Conservation (phyloP, 2,888 invertebrate genomes). For the Zelleria hepariella region DNA sequence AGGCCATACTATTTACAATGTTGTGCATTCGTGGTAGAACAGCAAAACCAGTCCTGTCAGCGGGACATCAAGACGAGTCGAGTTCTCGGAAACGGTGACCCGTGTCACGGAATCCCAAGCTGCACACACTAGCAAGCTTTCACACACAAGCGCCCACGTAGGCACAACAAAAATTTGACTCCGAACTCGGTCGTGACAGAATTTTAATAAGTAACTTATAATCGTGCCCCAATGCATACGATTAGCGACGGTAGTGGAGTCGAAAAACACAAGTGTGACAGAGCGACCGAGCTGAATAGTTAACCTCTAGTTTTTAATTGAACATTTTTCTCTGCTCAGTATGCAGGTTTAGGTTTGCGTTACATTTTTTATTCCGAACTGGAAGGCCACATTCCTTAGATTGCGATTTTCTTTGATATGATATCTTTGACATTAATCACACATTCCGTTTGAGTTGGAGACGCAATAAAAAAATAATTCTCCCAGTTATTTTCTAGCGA, state of each 20-base stretch:
- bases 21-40: slow-evolving; percentile 52
- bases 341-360: background rate
- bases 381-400: slow-evolving; percentile 30
- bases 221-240: slow-evolving; percentile 10
- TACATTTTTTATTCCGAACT: slow-evolving; percentile 11
- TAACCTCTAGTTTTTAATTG: background rate
- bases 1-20: slow-evolving; percentile 46
- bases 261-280: background rate
- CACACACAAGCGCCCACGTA: slow-evolving; percentile 23
- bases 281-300: background rate
- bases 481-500: background rate
- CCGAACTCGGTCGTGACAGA: slow-evolving; percentile 34
- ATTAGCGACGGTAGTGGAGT: background rate
- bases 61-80: slow-evolving; percentile 68
- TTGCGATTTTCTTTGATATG: slow-evolving; percentile 10
- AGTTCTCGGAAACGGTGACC: slow-evolving; percentile 71
- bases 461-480: background rate
- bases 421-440: slow-evolving; percentile 5
- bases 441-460: background rate
- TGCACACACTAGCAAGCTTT: slow-evolving; percentile 36
- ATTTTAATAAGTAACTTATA: slow-evolving; percentile 33
- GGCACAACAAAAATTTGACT: slow-evolving; percentile 17
- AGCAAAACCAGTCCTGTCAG: slow-evolving; percentile 68
- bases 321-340: background rate
- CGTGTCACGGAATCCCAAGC: slow-evolving; percentile 70